phyloP scores from a whole-genome alignment of 2,113 vertebrate species.

The Nesogale talazaci region DNA sequence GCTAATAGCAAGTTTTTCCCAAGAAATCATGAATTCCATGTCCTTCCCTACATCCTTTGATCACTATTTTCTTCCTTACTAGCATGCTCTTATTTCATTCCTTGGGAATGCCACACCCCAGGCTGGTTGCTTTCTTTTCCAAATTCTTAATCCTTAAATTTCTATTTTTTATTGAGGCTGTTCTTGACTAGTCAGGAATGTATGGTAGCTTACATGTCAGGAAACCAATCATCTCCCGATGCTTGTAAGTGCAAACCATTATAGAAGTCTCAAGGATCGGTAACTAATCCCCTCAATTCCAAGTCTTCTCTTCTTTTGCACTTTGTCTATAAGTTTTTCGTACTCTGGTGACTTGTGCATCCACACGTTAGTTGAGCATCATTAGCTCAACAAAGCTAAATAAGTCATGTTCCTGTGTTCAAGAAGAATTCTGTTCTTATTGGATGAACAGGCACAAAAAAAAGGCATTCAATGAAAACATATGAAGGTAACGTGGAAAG shows the following conservation, averaged over 20 bases:
- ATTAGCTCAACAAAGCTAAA: too few relatives aligned
- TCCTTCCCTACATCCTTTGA: conserved; percentile 5
- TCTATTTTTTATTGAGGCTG: background rate
- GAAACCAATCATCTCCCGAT: background rate
- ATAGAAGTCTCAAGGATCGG: background rate
- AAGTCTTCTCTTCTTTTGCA: background rate
- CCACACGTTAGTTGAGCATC: too few relatives aligned
- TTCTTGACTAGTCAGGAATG: conserved; percentile 26
- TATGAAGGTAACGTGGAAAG: too few relatives aligned
- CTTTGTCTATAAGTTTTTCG: too few relatives aligned
- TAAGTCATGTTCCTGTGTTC: too few relatives aligned
- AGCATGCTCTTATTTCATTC: background rate
- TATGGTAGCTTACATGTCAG: too few relatives aligned
- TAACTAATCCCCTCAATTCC: background rate
- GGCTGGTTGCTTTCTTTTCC: background rate
- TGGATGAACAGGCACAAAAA: too few relatives aligned
- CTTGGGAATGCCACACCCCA: background rate
- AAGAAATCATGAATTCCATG: background rate
- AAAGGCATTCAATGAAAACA: too few relatives aligned
- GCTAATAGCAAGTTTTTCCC: background rate
- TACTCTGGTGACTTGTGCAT: too few relatives aligned
- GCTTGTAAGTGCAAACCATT: conserved; percentile 3
- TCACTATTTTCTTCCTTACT: background rate
- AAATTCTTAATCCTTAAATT: background rate
- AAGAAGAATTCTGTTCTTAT: too few relatives aligned